Evolutionary conservation across 2,888 invertebrate genomes (phyloP).

Genomic region (Limnephilus auricula): DNA sequence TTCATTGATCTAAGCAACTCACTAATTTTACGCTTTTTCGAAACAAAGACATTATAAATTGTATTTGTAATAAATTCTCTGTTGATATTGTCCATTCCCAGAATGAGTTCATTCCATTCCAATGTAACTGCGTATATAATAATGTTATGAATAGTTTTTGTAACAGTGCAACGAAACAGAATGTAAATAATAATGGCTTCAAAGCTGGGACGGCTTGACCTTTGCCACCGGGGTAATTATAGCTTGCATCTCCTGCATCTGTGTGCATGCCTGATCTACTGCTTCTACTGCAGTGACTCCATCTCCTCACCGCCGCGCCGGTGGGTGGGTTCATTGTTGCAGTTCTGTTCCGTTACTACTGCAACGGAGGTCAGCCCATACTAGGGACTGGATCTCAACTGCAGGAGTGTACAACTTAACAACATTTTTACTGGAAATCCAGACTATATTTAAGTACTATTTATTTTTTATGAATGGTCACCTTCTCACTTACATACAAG

Average conservation of each 20-base stretch:
- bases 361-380: neutral
- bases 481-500: too few species aligned
- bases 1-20: too few species aligned
- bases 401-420: neutral
- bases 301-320: neutral
- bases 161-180: neutral
- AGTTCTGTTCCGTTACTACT: neutral
- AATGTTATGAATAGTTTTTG: neutral
- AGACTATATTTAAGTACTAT: too few species aligned
- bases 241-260: neutral
- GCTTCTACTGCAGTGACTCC: neutral
- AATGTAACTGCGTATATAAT: too few species aligned
- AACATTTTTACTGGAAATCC: too few species aligned
- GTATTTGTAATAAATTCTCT: too few species aligned
- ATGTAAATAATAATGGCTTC: neutral
- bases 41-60: too few species aligned
- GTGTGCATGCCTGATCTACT: neutral
- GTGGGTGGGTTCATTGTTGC: neutral
- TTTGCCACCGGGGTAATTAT: neutral
- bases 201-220: neutral
- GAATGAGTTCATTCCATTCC: too few species aligned
- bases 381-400: neutral
- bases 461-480: too few species aligned
- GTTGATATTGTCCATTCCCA: too few species aligned
- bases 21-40: too few species aligned